Conservation (phyloP, 2,888 invertebrate species). For the Drosophila kuntzei region DNA sequence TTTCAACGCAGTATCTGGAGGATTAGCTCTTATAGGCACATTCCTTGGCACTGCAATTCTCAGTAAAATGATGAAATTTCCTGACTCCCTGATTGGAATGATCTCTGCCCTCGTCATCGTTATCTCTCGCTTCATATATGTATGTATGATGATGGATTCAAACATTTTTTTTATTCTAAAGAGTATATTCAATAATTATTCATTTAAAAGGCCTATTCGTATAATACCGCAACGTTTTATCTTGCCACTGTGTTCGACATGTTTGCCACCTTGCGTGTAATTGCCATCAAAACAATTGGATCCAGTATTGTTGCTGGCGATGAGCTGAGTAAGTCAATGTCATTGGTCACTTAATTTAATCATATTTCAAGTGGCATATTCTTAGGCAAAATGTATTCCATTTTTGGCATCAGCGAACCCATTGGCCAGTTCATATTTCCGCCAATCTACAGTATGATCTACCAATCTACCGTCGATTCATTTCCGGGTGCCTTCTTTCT, state of each 20-base stretch:
- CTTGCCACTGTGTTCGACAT: slow-evolving; percentile 83
- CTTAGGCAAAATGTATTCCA: slow-evolving; percentile 82
- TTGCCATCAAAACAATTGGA: slow-evolving; percentile 84
- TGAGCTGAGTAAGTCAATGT: slow-evolving; percentile 79
- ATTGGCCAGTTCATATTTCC: slow-evolving; percentile 84
- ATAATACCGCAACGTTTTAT: slow-evolving; percentile 79
- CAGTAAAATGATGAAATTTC: slow-evolving; percentile 83
- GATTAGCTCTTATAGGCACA: slow-evolving; percentile 82
- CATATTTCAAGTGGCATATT: neutral
- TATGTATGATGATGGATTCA: slow-evolving; percentile 63
- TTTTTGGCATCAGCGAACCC: slow-evolving; percentile 85
- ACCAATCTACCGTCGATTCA: slow-evolving; percentile 78
- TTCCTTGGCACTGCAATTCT: slow-evolving; percentile 84
- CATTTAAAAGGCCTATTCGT: slow-evolving; percentile 79
- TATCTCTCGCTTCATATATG: slow-evolving; percentile 82
- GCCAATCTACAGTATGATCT: slow-evolving; percentile 83
- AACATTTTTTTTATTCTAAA: neutral
- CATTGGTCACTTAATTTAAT: too few relatives aligned
- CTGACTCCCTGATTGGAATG: slow-evolving; percentile 83
- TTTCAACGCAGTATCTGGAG: slow-evolving; percentile 82
- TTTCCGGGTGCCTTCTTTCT: slow-evolving; percentile 85
- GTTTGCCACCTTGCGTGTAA: slow-evolving; percentile 83
- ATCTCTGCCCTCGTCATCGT: slow-evolving; percentile 82
- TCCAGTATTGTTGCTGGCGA: slow-evolving; percentile 84
- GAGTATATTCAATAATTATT: neutral